Base-by-base conservation (phyloP, 1,140 invertebrate species). In the Neodiprion virginianus region DNA sequence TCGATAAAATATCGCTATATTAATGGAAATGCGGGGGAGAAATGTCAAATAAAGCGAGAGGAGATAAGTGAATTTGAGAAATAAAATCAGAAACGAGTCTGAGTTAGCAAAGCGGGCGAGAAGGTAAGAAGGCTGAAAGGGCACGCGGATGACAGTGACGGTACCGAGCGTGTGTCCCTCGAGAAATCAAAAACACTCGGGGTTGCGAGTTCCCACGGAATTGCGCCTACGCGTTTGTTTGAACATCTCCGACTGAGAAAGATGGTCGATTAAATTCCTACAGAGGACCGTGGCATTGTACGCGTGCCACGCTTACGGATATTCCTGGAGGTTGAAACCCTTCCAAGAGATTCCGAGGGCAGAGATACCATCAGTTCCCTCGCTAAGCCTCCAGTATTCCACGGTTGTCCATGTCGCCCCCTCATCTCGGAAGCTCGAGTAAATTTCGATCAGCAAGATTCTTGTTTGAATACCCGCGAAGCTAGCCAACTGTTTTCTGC, bases 231-330 rank as follows among this genome's bases (percentile, higher is more conserved):
- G 53, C 11, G n/a, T 61, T 40, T 40, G 28, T 40, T 40, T 40
- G 28, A 40, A 40, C 28, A 40, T 40, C n/a, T 61, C n/a, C 53
- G n/a, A 17, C n/a, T 14, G 7, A 61, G 53, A 61, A 40, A 61
- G 53, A 61, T 61, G 53, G 53, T 8, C 53, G 53, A 61, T 61
- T 61, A 61, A 61, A 61, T 61, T 61, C 53, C 53, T 61, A 61
- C n/a, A 61, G 11, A 4, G n/a, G 11, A 61, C n/a, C 53, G 5
- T 17, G n/a, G 53, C 53, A 61, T 61, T 61, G 53, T 61, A 61
- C 11, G 53, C 53, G 53, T 61, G 53, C 28, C 28, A 40, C 5
- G 28, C 53, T 61, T 8, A 61, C 7, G 53, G n/a, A 61, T 14
- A 61, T 61, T 8, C 11, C 53, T 61, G 53, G 53, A 61, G 53